phyloP scores from a whole-genome alignment of 2,888 invertebrate species.

The Pedicia rivosa region DNA sequence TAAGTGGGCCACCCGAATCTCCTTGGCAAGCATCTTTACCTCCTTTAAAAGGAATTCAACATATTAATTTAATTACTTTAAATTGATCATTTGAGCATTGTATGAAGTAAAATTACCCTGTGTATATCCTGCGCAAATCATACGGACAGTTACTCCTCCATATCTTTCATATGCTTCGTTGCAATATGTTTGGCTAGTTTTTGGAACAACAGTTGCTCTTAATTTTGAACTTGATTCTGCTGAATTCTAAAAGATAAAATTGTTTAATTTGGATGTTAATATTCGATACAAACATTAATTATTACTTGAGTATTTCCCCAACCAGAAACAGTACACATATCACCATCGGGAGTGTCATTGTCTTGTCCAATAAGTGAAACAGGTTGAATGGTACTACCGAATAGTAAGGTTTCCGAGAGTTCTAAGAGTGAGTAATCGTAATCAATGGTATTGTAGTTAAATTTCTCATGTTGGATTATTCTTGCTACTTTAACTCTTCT shows the following conservation, averaged over 20 bases:
- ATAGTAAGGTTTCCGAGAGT: conserved; percentile 18
- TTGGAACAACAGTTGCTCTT: conserved; percentile 20
- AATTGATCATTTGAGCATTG: no score
- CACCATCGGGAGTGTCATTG: conserved; percentile 17
- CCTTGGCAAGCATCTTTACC: conserved; percentile 19
- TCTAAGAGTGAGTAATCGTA: conserved; percentile 30
- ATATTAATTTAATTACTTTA: no score
- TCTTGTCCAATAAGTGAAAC: conserved; percentile 13
- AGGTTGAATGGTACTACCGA: conserved; percentile 18
- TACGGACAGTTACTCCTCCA: conserved; percentile 20
- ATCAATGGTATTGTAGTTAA: conserved; percentile 24
- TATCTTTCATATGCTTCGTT: conserved; percentile 15
- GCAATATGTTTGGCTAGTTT: conserved; percentile 18
- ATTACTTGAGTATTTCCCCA: conserved; percentile 22
- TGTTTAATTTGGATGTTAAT: no score
- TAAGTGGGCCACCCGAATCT: conserved; percentile 20
- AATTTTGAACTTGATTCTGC: no score
- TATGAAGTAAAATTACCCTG: conserved; percentile 27
- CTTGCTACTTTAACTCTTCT: conserved; percentile 32
- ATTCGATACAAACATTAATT: conserved; percentile 14
- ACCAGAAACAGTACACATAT: conserved; percentile 22
- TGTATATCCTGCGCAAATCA: conserved; percentile 21
- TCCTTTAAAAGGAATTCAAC: conserved; percentile 33
- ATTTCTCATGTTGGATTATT: conserved; percentile 28
- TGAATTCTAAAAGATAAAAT: no score